Conservation (phyloP, 1,140 invertebrate species). For the Brachionus rubens region DNA sequence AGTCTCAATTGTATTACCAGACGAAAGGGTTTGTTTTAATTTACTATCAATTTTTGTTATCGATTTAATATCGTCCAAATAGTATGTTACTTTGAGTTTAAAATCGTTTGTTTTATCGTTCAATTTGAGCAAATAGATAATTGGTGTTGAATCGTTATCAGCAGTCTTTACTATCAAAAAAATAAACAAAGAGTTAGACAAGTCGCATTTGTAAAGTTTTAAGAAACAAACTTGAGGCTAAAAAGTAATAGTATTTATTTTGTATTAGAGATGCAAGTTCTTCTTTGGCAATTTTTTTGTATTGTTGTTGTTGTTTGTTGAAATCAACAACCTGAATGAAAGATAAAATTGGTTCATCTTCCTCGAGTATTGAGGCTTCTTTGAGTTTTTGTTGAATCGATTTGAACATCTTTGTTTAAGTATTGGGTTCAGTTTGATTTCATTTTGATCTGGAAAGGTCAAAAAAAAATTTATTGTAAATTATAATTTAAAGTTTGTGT, state of each 20-base stretch:
- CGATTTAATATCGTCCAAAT: conserved; percentile 28
- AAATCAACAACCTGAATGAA: conserved; percentile 38
- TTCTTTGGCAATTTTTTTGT: conserved; percentile 38
- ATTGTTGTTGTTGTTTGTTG: conserved; percentile 40
- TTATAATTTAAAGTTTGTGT: too few relatives aligned
- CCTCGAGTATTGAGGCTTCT: conserved; percentile 38
- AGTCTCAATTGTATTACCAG: neutral
- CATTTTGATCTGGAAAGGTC: neutral
- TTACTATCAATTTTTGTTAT: conserved; percentile 43
- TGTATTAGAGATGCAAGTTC: conserved; percentile 4
- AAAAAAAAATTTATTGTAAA: neutral
- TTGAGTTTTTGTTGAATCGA: conserved; percentile 37
- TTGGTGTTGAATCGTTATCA: conserved; percentile 40
- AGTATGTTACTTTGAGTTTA: conserved; percentile 35
- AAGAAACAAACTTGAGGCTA: conserved; percentile 32
- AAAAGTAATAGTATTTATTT: conserved; percentile 29
- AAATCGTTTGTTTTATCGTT: conserved; percentile 46
- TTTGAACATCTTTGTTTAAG: conserved; percentile 40
- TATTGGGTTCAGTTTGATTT: neutral
- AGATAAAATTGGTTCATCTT: conserved; percentile 23
- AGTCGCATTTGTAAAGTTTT: too few relatives aligned
- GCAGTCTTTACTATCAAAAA: conserved; percentile 5
- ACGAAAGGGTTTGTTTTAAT: conserved; percentile 14
- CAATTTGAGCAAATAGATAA: conserved; percentile 16
- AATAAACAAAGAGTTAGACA: too few relatives aligned